Percentiles rank a stretch among this genome's conserved stretches.
phyloP scores from a whole-genome alignment of 2,797 vertebrate species.

The Notoglanidium macrostoma region DNA sequence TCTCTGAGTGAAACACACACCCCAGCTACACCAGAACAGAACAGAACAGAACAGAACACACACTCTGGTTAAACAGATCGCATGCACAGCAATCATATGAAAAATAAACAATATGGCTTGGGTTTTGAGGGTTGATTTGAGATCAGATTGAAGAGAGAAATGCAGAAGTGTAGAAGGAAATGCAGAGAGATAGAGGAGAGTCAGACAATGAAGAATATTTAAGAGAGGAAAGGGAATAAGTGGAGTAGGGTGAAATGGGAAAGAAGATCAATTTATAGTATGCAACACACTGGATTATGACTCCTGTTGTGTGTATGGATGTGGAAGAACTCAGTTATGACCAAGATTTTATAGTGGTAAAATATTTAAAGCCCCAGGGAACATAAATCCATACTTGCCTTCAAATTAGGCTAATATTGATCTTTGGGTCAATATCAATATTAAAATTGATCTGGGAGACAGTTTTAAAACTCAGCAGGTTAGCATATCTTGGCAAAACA shows the following conservation, averaged over 20 bases:
- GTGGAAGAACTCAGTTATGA: background rate
- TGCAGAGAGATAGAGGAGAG: background rate
- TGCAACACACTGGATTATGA: background rate
- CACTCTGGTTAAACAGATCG: background rate
- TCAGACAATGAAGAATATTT: background rate
- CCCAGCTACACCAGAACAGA: background rate
- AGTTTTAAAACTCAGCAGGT: background rate
- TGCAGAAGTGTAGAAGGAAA: background rate
- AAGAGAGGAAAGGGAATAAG: background rate
- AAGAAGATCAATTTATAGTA: background rate
- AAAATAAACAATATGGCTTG: background rate
- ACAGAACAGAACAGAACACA: background rate
- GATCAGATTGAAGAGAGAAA: background rate
- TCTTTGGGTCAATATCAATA: slow-evolving; percentile 16
- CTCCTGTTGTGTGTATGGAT: background rate
- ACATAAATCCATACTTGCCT: background rate
- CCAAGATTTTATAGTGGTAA: background rate
- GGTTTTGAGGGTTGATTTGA: background rate
- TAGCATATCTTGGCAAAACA: background rate
- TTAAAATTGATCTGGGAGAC: background rate
- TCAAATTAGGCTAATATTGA: background rate
- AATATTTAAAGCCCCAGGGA: background rate
- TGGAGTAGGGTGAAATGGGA: background rate
- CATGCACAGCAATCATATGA: background rate
- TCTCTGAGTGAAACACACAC: no score